Evolutionary conservation across 2,797 vertebrate species (phyloP).

Genomic region (Ceryle rudis): DNA sequence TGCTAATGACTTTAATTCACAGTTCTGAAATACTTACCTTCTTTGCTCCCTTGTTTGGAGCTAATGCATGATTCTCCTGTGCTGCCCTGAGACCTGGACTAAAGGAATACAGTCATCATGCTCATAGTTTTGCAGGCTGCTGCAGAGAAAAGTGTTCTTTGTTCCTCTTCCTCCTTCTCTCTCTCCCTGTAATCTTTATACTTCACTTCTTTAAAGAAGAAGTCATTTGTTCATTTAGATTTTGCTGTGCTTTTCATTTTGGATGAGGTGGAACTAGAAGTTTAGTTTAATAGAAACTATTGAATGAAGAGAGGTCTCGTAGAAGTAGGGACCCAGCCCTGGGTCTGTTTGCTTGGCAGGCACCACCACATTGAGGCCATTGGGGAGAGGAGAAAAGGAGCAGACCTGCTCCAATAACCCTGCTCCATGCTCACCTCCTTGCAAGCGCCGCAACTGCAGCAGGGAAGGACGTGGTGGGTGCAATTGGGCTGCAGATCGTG

Average conservation of each 20-base stretch:
- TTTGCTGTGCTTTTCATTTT: neutral
- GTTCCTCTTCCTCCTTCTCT: neutral
- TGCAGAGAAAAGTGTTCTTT: neutral
- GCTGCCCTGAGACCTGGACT: neutral
- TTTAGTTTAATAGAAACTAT: neutral
- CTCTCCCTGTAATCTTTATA: neutral
- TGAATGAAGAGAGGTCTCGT: neutral
- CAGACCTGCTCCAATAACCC: neutral
- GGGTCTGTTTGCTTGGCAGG: neutral
- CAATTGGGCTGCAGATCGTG: neutral
- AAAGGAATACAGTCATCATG: neutral
- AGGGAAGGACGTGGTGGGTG: neutral
- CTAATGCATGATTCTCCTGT: constrained; percentile 27
- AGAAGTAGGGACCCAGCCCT: neutral
- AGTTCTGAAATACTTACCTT: constrained; percentile 50
- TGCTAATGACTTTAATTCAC: constrained; percentile 65
- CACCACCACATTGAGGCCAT: neutral
- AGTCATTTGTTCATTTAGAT: neutral
- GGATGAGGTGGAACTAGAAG: neutral
- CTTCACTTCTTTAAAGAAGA: neutral
- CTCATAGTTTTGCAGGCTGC: neutral
- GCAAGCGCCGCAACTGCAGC: rapidly evolving
- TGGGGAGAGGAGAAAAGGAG: neutral
- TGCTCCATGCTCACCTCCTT: neutral
- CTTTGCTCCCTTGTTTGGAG: constrained; percentile 29